Percentiles rank a stretch among this genome's conserved stretches.
These are phyloP conservation scores for Saccopteryx leptura DNA, from an alignment of 2,113 vertebrate genomes.

Conservation along the genomic window DNA sequence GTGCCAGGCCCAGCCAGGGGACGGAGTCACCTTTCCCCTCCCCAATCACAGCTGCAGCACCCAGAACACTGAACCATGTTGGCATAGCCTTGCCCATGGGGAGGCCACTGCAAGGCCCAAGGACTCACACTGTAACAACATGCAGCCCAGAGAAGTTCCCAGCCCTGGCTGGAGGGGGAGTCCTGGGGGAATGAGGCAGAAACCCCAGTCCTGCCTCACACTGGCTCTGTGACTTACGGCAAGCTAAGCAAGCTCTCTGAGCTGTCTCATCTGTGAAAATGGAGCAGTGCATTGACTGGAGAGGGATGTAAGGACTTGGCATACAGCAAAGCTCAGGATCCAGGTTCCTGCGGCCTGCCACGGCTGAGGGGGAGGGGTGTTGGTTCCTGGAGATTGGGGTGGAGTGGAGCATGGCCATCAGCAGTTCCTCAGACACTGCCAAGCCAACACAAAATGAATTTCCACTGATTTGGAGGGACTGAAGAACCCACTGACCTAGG, in stretches of 20 bases:
- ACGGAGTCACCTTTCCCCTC: constrained; percentile 17
- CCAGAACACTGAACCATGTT: neutral
- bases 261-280: constrained; percentile 31
- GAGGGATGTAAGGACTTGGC: neutral
- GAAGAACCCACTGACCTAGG: neutral
- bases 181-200: neutral
- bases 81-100: neutral
- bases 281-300: neutral
- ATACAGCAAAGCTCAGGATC: neutral
- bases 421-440: neutral
- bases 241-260: neutral
- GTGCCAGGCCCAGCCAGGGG: neutral
- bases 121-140: neutral
- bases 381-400: neutral
- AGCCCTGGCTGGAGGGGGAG: neutral
- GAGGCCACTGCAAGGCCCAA: neutral
- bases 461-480: neutral
- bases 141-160: neutral
- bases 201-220: neutral
- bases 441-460: neutral
- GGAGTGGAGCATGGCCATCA: too few species aligned
- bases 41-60: neutral
- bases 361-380: neutral
- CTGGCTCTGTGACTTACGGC: neutral
- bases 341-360: neutral